Conservation (phyloP, 2,888 invertebrate species). For the Clanis bilineata region DNA sequence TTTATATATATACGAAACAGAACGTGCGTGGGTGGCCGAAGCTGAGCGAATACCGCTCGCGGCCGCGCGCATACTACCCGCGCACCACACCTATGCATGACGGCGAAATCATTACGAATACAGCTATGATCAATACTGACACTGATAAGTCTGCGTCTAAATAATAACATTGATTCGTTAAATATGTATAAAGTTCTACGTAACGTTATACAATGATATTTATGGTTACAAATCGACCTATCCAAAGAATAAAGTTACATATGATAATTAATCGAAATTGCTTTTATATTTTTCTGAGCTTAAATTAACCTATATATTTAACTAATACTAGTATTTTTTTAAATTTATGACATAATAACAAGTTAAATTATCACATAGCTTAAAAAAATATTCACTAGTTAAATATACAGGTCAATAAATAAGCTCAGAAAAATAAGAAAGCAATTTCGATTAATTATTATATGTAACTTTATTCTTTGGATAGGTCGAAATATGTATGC, state of each 20-base stretch:
- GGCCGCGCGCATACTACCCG: background rate
- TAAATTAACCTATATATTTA: too few species aligned
- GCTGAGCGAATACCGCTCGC: slow-evolving; percentile 17
- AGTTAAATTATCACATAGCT: too few species aligned
- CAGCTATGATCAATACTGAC: slow-evolving; percentile 36
- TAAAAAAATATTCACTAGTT: too few species aligned
- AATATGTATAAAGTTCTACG: slow-evolving; percentile 67
- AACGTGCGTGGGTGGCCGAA: background rate
- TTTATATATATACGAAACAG: background rate
- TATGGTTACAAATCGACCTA: slow-evolving; percentile 74
- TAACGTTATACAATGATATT: slow-evolving; percentile 70
- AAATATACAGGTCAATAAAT: too few species aligned
- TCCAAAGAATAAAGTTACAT: too few species aligned
- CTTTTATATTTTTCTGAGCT: too few species aligned
- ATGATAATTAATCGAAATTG: too few species aligned
- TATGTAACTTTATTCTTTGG: too few species aligned
- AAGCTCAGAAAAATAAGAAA: too few species aligned
- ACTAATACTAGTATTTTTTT: too few species aligned
- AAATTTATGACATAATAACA: too few species aligned
- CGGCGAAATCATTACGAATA: slow-evolving; percentile 31
- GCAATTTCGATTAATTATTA: too few species aligned
- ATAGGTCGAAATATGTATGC: slow-evolving; percentile 59
- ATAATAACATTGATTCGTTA: slow-evolving; percentile 55
- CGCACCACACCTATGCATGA: background rate
- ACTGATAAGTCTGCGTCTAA: slow-evolving; percentile 55